Percentiles rank a stretch among this genome's conserved stretches.
These are phyloP conservation scores for Dyspetes luteomarginatus DNA, from an alignment of 2,888 invertebrate genomes.

Conservation along the genomic window DNA sequence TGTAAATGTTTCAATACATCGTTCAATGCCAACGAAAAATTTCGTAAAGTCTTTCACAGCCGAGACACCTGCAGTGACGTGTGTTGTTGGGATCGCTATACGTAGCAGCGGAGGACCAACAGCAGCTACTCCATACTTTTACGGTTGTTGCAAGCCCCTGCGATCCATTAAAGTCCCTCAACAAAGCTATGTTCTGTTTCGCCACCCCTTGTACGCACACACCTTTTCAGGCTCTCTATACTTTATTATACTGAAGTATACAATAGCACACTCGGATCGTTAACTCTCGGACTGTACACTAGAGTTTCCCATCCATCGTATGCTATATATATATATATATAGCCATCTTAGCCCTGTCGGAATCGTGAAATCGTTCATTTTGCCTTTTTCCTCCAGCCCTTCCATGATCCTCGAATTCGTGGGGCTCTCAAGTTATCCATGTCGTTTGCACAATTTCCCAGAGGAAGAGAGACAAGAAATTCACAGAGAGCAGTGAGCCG, in stretches of 20 bases:
- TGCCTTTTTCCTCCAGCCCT: background rate
- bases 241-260: slow-evolving; percentile 15
- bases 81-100: too few species aligned
- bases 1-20: background rate
- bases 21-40: background rate
- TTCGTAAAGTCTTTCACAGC: background rate
- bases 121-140: slow-evolving; percentile 65
- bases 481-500: background rate
- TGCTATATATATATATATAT: slow-evolving; percentile 22
- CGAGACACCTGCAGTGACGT: background rate
- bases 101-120: background rate
- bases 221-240: background rate
- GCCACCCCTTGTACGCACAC: background rate
- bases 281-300: slow-evolving; percentile 60
- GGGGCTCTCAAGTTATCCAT: background rate
- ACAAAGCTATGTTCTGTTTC: slow-evolving; percentile 54
- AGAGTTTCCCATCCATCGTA: slow-evolving; percentile 50
- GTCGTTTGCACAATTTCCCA: slow-evolving; percentile 36
- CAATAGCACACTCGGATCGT: slow-evolving; percentile 66
- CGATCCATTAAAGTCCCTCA: slow-evolving; percentile 69
- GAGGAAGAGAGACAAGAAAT: background rate
- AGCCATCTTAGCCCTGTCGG: background rate
- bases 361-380: slow-evolving; percentile 23
- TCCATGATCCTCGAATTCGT: slow-evolving; percentile 7
- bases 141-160: slow-evolving; percentile 70